Conservation (phyloP, 2,113 vertebrate genomes). For the Melanocharis versteri region DNA sequence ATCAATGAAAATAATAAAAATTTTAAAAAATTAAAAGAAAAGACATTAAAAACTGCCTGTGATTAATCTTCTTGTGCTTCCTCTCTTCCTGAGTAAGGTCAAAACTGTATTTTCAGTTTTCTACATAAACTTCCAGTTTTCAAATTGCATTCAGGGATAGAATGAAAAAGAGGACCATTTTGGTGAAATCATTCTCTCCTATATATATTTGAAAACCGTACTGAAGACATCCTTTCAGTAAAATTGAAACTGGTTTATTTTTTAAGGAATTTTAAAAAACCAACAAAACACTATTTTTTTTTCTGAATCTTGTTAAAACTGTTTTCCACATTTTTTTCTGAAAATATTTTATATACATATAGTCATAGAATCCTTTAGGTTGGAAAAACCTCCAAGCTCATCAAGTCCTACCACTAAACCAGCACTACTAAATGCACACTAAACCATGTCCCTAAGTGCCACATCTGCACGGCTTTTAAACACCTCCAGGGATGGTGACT, state of each 20-base stretch:
- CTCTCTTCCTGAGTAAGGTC: not conserved
- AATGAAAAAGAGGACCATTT: not conserved
- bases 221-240: not conserved
- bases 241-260: not conserved
- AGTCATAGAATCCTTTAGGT: not conserved
- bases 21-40: not conserved
- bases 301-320: not conserved
- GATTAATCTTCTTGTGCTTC: not conserved
- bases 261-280: not conserved
- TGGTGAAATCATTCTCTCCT: not conserved
- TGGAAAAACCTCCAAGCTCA: not conserved
- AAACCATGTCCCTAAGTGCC: not conserved
- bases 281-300: accelerated
- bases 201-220: not conserved
- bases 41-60: not conserved
- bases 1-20: not conserved
- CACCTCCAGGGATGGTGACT: not conserved
- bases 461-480: not conserved
- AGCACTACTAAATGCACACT: not conserved
- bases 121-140: not conserved
- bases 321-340: not conserved
- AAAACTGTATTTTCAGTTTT: not conserved
- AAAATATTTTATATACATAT: not conserved
- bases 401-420: not conserved
- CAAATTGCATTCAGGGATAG: not conserved